Evolutionary conservation across 2,888 invertebrate species (phyloP).

Genomic region (Metopia argyrocephala): DNA sequence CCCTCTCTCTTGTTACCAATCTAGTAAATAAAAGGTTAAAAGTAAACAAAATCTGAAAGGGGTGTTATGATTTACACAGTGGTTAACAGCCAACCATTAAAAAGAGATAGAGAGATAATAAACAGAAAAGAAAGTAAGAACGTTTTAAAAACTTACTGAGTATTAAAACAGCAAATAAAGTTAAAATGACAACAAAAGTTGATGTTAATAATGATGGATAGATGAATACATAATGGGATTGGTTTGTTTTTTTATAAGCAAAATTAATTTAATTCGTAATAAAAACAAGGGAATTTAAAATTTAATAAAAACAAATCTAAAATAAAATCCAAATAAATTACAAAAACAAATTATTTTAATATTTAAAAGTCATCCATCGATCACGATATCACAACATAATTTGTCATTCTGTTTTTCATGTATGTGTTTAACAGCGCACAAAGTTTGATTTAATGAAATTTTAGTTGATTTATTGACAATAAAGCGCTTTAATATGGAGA

Average conservation of each 20-base stretch:
- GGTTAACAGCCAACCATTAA: neutral
- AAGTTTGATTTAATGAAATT: neutral
- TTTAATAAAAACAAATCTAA: constrained; percentile 24
- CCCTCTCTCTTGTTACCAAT: neutral
- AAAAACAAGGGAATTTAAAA: constrained; percentile 26
- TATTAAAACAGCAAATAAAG: neutral
- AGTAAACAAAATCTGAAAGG: constrained; percentile 24
- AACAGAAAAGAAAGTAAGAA: neutral
- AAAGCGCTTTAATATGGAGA: no score
- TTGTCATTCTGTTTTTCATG: neutral
- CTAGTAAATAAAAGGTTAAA: neutral
- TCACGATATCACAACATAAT: neutral
- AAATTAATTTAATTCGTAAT: constrained; percentile 42
- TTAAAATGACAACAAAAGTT: constrained; percentile 49
- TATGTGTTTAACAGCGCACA: neutral
- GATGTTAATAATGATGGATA: constrained; percentile 64
- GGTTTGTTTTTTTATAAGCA: constrained; percentile 10
- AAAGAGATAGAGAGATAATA: neutral
- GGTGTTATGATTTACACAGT: constrained; percentile 32
- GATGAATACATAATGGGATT: no score
- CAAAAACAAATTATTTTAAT: constrained; percentile 45
- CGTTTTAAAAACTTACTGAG: no score
- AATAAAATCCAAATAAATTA: constrained; percentile 23
- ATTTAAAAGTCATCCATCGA: constrained; percentile 40
- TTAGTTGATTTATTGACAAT: neutral